A percentile compares a stretch with the other conserved stretches of the same genome.
phyloP scores from a whole-genome alignment of 2,888 invertebrate genomes.

The Dugesia japonica region DNA sequence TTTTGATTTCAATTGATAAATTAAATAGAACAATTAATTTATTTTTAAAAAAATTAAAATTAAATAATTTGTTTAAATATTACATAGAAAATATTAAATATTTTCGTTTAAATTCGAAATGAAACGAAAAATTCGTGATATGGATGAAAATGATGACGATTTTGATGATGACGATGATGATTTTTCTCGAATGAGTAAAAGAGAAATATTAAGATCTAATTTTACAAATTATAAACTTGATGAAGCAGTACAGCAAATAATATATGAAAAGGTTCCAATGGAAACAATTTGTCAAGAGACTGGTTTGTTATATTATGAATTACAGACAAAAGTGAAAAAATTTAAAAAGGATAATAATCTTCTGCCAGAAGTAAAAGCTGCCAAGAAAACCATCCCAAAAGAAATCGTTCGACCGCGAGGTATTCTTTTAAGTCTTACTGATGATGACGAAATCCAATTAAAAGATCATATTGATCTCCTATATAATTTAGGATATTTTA shows the following conservation, averaged over 20 bases:
- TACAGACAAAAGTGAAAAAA: neutral
- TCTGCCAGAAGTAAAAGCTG: neutral
- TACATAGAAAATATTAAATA: no score
- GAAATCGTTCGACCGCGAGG: neutral
- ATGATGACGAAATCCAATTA: neutral
- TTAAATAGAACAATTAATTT: no score
- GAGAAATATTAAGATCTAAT: neutral
- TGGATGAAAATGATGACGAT: no score
- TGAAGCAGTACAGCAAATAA: neutral
- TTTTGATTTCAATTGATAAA: no score
- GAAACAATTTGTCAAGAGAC: slow-evolving; percentile 6
- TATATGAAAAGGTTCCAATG: neutral
- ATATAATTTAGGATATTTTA: neutral
- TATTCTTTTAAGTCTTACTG: neutral
- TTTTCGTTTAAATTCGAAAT: no score
- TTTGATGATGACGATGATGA: no score
- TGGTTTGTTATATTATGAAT: neutral
- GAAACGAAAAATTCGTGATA: no score
- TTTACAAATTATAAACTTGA: neutral
- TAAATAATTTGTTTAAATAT: no score
- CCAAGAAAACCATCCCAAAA: neutral
- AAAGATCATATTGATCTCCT: neutral
- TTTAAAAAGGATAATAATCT: neutral
- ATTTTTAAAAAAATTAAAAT: no score
- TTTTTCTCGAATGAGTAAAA: no score